A percentile compares a stretch with the other conserved stretches of the same genome.
Evolutionary conservation across 2,888 invertebrate genomes (phyloP).

Genomic region (Ryuthela nishihirai): DNA sequence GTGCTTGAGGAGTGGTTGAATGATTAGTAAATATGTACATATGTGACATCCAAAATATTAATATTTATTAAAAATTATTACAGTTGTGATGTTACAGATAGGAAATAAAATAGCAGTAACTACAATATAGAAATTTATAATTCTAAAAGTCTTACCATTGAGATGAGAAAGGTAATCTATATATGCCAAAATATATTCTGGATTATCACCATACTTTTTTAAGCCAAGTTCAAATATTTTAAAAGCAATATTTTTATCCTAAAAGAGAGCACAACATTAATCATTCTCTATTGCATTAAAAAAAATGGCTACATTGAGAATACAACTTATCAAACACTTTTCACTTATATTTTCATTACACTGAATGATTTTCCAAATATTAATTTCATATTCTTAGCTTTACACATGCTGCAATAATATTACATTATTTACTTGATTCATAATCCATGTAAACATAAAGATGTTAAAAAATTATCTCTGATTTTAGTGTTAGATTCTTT

Average conservation of each 20-base stretch:
- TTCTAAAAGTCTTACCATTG: conserved; percentile 65
- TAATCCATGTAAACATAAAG: neutral
- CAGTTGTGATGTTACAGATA: neutral
- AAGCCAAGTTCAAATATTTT: conserved; percentile 95
- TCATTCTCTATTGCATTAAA: neutral
- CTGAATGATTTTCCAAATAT: no score
- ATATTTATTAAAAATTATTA: neutral
- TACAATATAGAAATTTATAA: neutral
- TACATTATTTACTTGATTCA: no score
- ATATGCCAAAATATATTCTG: conserved; percentile 92
- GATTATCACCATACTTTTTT: conserved; percentile 92
- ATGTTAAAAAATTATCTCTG: neutral
- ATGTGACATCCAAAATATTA: neutral
- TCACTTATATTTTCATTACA: no score
- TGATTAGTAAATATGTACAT: neutral
- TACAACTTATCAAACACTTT: no score
- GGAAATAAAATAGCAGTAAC: neutral
- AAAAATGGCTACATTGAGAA: no score
- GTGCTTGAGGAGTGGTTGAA: no score
- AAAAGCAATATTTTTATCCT: conserved; percentile 91
- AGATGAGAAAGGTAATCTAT: conserved; percentile 96
- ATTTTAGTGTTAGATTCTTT: neutral
- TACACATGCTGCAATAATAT: no score
- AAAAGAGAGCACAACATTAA: conserved; percentile 19
- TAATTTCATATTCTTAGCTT: no score